Evolutionary conservation across 2,888 invertebrate species (phyloP), one percentile per base, ranked within the genome.

Genomic region (Spialia ferax): DNA sequence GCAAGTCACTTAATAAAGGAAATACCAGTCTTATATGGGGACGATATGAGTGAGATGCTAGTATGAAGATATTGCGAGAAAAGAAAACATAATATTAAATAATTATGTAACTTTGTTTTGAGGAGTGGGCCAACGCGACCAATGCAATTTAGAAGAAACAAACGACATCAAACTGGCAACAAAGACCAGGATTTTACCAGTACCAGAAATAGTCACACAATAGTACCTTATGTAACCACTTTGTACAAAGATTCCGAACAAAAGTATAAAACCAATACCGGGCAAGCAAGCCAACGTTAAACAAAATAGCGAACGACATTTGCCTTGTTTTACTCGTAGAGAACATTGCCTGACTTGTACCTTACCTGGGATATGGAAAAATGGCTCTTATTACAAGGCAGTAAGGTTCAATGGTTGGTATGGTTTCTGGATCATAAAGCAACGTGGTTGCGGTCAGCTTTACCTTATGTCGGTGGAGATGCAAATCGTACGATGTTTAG

Each of bases 261-360:
- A 32, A n/a, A 55, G 55, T 32, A 55, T 32, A 55, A 55, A 32
- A 29, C 32, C 55, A 55, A 55, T 55, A 55, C 32, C 32, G 5
- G 18, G 18, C 35, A 56, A 56, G 20, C 56, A 35, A 56, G 56
- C 56, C 35, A 35, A 35, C 56, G 32, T 56, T 32, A 56, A 56
- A 56, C 56, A 35, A 56, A 56, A 56, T 35, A 56, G 56, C 32
- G 56, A 35, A 56, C 56, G 56, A 56, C 56, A 56, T 56, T 56
- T 32, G 18, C 56, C 32, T 18, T 56, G 56, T 56, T 56, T 56
- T 56, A 56, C 32, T 35, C 32, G 29, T 10, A 20, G 23, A 29
- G 54, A 54, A 54, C 54, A 29, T n/a, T 54, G 56, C 56, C 20
- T 32, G 56, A 56, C 56, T 32, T 35, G 32, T 56, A 18, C 22